These are phyloP conservation scores for Sturmia bella DNA, from an alignment of 2,888 invertebrate genomes.

Conservation along the genomic window DNA sequence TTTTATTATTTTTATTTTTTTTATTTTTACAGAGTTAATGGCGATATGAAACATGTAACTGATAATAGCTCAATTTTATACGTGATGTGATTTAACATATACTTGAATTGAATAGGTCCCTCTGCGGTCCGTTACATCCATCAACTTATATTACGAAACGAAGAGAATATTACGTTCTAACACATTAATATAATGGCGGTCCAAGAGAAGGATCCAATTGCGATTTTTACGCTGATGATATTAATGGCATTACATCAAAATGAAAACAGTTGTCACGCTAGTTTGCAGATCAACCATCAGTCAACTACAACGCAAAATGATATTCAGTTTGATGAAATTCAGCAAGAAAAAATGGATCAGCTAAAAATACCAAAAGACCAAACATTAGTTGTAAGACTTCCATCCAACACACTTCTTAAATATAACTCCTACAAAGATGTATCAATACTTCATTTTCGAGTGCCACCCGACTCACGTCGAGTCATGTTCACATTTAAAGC, in stretches of 20 bases:
- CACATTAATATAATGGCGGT: conserved; percentile 18
- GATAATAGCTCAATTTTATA: no score
- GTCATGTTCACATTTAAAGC: conserved; percentile 82
- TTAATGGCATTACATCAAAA: conserved; percentile 56
- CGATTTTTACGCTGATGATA: conserved; percentile 18
- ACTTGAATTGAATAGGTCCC: no score
- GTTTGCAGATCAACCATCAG: conserved; percentile 74
- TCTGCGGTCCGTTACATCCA: no score
- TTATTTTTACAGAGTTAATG: no score
- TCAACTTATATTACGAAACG: no score
- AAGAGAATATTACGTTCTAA: background rate
- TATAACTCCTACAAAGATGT: conserved; percentile 84
- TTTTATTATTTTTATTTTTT: no score
- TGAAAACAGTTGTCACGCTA: conserved; percentile 69
- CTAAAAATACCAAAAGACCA: conserved; percentile 76
- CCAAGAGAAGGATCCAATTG: conserved; percentile 17
- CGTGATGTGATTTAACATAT: no score
- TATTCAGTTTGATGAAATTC: conserved; percentile 71
- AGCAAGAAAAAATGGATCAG: conserved; percentile 75
- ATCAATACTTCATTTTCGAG: conserved; percentile 84
- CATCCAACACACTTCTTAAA: conserved; percentile 82
- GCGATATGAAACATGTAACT: no score
- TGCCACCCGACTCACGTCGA: conserved; percentile 83
- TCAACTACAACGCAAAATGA: conserved; percentile 67
- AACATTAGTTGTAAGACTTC: conserved; percentile 80